Percentiles rank a stretch among this genome's conserved stretches.
These are phyloP conservation scores for Lagocephalus sceleratus DNA, from an alignment of 2,797 vertebrate species.

Conservation along the genomic window DNA sequence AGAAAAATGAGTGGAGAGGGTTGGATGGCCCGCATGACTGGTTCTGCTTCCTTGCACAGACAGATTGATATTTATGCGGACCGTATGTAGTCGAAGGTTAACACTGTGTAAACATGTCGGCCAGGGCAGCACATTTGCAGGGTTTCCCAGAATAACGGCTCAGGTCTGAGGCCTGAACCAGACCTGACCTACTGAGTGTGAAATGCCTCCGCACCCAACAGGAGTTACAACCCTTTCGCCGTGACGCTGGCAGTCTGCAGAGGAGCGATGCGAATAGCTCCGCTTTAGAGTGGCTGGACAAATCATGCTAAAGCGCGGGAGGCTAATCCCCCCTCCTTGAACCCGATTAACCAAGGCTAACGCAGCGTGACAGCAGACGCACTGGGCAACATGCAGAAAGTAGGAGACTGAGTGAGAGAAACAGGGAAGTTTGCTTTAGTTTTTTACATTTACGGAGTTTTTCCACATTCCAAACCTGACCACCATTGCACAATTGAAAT, in stretches of 20 bases:
- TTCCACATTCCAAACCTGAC: no score
- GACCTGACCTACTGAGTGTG: neutral
- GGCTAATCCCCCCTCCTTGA: constrained; percentile 68
- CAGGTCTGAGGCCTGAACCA: constrained; percentile 1
- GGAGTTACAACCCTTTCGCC: constrained; percentile 12
- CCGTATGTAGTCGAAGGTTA: constrained; percentile 21
- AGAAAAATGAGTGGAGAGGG: neutral
- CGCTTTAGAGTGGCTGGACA: constrained; percentile 42
- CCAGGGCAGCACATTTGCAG: constrained; percentile 6
- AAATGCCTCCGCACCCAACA: neutral
- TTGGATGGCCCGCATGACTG: neutral
- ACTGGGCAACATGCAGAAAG: constrained; percentile 15
- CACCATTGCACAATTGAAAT: no score
- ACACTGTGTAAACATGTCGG: constrained; percentile 12
- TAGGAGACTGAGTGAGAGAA: constrained; percentile 5
- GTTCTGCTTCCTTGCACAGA: neutral
- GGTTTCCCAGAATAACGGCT: constrained; percentile 19
- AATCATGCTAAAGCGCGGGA: constrained; percentile 50
- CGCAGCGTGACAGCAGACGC: constrained; percentile 42
- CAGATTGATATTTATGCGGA: neutral
- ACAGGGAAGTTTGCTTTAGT: constrained; percentile 6
- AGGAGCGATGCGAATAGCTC: constrained; percentile 44
- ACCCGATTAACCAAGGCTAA: constrained; percentile 64
- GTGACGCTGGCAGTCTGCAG: constrained; percentile 21
- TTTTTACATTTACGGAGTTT: no score